Base-by-base conservation (phyloP, 23 tunicate species). In the Diplosoma virens region DNA sequence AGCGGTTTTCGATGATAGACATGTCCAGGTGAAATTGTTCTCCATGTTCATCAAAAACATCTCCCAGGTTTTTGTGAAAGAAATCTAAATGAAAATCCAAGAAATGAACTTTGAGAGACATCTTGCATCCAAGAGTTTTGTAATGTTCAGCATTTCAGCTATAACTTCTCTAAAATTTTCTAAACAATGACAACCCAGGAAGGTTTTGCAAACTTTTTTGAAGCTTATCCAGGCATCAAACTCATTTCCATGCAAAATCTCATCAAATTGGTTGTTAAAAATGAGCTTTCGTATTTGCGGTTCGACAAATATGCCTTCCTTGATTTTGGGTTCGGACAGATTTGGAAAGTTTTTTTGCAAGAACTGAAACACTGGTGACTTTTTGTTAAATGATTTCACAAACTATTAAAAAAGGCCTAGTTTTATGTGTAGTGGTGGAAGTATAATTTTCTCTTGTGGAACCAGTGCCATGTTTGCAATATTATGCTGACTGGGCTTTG, bases 251-350 rank as follows among this genome's bases (percentile, higher is more conserved):
- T n/a, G n/a, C n/a, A n/a, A n/a, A n/a, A n/a, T n/a, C n/a, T n/a
- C n/a, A n/a, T n/a, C n/a, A n/a, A n/a, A n/a, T n/a, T n/a, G n/a
- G n/a, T n/a, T n/a, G n/a, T n/a, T n/a, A n/a, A n/a, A n/a, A n/a
- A n/a, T n/a, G n/a, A n/a, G n/a, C 25, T 68, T 68, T 37, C 75
- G 53, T 68, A 68, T 68, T 21, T 68, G 30, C 9, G 53, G 75
- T 7, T 22, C 53, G 21, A 68, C 53, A 6, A 68, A 68, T 35
- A 68, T 53, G 21, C 75, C 54, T 34, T 68, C 71, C 20, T 17
- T 68, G 5, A 68, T 68, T 34, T 68, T 68, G 3, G 53, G 53
- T 18, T 36, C 30, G 4, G 75, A 68, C 52, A 68, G 21, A 34
- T 25, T 68, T 16, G 75, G 53, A 68, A 68, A 68, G 2, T 20